A percentile compares a stretch with the other conserved stretches of the same genome.
Conservation (phyloP, 2,113 vertebrate genomes). For the Melanocharis versteri region DNA sequence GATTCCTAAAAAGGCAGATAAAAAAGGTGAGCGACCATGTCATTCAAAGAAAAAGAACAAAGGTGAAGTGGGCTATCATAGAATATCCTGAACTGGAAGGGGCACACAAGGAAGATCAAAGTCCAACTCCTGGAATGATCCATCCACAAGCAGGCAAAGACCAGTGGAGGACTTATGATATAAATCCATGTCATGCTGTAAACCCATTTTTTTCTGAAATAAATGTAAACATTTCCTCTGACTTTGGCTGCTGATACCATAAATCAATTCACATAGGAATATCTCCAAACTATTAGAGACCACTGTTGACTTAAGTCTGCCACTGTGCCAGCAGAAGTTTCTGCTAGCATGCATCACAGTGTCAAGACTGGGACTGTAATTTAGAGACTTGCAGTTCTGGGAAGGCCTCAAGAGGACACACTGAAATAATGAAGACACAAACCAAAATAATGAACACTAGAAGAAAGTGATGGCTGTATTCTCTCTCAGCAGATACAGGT, state of each 20-base stretch:
- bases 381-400: background rate
- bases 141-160: background rate
- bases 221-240: background rate
- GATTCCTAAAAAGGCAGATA: background rate
- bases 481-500: background rate
- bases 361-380: background rate
- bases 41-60: background rate
- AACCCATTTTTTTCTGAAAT: background rate
- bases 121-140: background rate
- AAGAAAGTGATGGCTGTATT: background rate
- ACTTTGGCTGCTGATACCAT: background rate
- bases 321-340: background rate
- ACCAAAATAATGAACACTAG: background rate
- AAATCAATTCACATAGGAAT: background rate
- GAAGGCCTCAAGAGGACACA: background rate
- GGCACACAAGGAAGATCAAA: background rate
- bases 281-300: background rate
- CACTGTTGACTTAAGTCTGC: background rate
- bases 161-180: background rate
- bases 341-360: background rate
- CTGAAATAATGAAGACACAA: constrained; percentile 7
- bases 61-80: background rate
- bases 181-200: background rate
- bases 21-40: background rate
- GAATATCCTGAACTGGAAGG: background rate